These are phyloP conservation scores for Tinea semifulvella DNA, from an alignment of 2,888 invertebrate genomes.

Conservation along the genomic window DNA sequence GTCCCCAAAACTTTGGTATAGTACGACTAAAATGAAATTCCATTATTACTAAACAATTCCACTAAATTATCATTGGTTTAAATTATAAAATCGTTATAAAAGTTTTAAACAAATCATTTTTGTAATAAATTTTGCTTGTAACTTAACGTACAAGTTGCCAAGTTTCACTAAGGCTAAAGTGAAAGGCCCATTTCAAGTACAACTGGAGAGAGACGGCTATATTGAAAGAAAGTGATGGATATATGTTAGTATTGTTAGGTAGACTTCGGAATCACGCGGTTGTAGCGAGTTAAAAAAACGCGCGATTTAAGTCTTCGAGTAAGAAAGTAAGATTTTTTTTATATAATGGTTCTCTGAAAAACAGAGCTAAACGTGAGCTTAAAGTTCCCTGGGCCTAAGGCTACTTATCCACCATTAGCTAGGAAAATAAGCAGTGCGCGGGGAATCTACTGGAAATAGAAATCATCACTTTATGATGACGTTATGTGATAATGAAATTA, in stretches of 20 bases:
- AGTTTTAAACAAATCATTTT: background rate
- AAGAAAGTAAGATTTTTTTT: too few species aligned
- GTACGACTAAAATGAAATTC: constrained; percentile 3
- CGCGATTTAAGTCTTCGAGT: too few species aligned
- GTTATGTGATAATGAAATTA: too few species aligned
- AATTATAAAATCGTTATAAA: background rate
- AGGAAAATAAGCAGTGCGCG: too few species aligned
- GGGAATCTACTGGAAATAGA: too few species aligned
- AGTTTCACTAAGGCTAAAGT: constrained; percentile 3
- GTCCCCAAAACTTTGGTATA: constrained; percentile 20
- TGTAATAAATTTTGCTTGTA: background rate
- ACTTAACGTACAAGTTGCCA: background rate
- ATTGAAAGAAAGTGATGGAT: background rate
- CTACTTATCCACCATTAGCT: too few species aligned
- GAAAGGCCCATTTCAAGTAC: constrained; percentile 5
- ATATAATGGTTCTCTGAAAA: too few species aligned
- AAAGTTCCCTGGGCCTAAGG: too few species aligned
- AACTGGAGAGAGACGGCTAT: constrained; percentile 2
- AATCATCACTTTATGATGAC: too few species aligned
- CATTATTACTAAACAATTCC: constrained; percentile 1
- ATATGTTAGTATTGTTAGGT: background rate
- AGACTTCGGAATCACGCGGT: background rate
- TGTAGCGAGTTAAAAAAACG: too few species aligned
- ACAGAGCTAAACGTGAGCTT: too few species aligned
- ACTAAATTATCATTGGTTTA: background rate